Evolutionary conservation across 2,797 vertebrate genomes (phyloP).

Genomic region (Mustela erminea): DNA sequence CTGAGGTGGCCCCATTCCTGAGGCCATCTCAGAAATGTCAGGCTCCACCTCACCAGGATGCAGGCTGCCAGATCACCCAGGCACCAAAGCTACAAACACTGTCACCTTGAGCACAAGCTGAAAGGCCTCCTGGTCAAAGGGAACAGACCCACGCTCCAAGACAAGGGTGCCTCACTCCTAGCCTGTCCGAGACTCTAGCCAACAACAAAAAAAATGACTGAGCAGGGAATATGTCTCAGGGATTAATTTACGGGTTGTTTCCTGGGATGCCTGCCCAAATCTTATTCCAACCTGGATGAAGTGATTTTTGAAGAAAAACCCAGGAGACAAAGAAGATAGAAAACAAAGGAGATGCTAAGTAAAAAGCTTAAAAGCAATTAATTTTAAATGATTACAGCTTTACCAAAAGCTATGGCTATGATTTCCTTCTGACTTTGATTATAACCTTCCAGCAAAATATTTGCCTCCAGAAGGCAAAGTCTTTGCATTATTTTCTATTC

Average conservation of each 20-base stretch:
- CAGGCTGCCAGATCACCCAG: background rate
- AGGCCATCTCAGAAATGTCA: background rate
- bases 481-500: conserved; percentile 85
- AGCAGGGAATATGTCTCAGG: background rate
- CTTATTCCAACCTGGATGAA: conserved; percentile 44
- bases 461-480: conserved; percentile 78
- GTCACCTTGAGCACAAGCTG: background rate
- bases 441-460: conserved; percentile 84
- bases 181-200: background rate
- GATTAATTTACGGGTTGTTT: background rate
- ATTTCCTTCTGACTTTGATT: conserved; percentile 86
- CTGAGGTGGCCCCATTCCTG: background rate
- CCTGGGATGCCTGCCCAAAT: conserved; percentile 52
- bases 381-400: conserved; percentile 79
- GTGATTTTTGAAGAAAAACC: conserved; percentile 52
- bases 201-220: background rate
- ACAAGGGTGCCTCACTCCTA: background rate
- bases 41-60: background rate
- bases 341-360: conserved; percentile 65
- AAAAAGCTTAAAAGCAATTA: conserved; percentile 77
- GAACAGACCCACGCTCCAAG: background rate
- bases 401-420: conserved; percentile 70
- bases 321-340: conserved; percentile 24
- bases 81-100: background rate
- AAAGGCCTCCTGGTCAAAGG: background rate